Base-by-base conservation (phyloP, 2,797 vertebrate genomes). In the Acanthurus tractus region DNA sequence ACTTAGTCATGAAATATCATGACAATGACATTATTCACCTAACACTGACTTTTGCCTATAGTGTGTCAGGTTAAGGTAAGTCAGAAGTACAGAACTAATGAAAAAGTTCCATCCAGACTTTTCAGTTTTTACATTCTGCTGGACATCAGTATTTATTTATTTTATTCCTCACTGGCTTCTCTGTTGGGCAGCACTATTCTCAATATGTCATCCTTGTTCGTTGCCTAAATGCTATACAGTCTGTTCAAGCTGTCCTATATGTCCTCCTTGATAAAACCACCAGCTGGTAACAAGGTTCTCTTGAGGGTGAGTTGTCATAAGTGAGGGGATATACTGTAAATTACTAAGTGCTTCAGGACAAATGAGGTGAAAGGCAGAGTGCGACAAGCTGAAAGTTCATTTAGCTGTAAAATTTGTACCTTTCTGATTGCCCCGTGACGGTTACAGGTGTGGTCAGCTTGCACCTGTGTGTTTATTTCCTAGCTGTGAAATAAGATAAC, bases 221-320 rank as follows among this genome's bases (percentile, higher is more conserved):
- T 22, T 59, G 67, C 56, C 44, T 23, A 23, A 70, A 22, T 0
- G 2, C 2, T 45, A 17, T 61, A 50, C 29, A 36, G 38, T 70
- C 56, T 61, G 23, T 20, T 61, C 17, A 80, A 63, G 49, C 34
- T 68, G 67, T 74, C 11, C 8, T 34, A 45, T 58, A 65, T 12
- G 58, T 53, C 48, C n/a, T 45, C 45, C 20, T 38, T 9, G 20
- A 64, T 55, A 20, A 76, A 76, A 71, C 20, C 50, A 81, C 58
- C 74, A 81, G 74, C 80, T 85, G 78, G 77, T 77, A 62, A 42
- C 54, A 34, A 74, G 38, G 6, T 53, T 74, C 76, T 82, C 64
- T 46, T 65, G 48, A 55, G 75, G 40, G 18, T 50, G 17, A 6
- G 34, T 54, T 82, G 74, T 79, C 74, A 80, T 40, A 61, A 63